Base-by-base conservation (phyloP, 23 tunicate genomes). In the Ascidia mentula region DNA sequence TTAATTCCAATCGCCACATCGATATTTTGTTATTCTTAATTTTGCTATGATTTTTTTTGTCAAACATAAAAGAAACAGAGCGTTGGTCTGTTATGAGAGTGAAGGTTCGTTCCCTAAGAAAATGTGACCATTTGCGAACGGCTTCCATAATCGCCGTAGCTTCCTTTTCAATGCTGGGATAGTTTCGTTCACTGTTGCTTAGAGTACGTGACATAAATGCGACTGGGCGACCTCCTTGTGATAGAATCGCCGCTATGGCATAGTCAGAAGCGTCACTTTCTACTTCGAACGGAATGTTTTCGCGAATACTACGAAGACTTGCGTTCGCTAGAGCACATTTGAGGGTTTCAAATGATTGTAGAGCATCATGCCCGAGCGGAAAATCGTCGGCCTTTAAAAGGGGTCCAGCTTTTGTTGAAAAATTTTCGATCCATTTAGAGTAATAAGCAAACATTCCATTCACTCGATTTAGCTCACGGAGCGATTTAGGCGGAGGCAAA, bases 91-190 rank as follows among this genome's bases (percentile, higher is more conserved):
- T 77, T 7, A 77, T 40, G 8, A 77, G 31, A 17, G 65, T 77
- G 36, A 77, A 77, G 15, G 15, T 18, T 77, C 34, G 15, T 46
- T 46, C 42, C 15, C 13, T 36, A 31, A 77, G 69, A 40, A 39
- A 31, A 12, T 28, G 32, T 12, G 69, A 40, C 80, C 80, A 77
- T 26, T 77, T 77, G 34, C 69, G 38, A 40, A 77, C 69, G 13
- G 80, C 80, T 77, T 77, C 80, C 30, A 77, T 42, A 17, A 77
- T 77, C 15, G 80, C 69, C 26, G 65, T 13, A n/a, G 80, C 80
- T 42, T 77, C 80, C 30, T 40, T 77, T 40, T 77, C 70, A n/a
- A 77, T 73, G 9, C 22, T 15, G 69, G 80, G 69, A 77, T 77
- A 42, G 22, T 37, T 36, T 12, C 40, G 69, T 77, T 77, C 80